Conservation (phyloP, 2,888 invertebrate genomes). For the Limenitis camilla region DNA sequence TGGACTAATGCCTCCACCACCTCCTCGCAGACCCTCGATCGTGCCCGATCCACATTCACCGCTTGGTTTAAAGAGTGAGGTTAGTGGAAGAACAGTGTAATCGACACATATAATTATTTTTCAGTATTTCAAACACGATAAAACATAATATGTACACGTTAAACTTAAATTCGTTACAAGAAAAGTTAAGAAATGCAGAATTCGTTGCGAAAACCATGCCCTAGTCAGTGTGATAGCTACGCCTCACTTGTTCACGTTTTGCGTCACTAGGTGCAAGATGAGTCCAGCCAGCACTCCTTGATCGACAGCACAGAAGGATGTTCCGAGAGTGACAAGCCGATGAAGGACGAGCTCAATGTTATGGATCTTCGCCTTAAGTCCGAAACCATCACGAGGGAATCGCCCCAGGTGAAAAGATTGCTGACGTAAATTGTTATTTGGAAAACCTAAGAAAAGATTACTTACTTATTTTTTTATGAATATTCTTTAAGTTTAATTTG, state of each 20-base stretch:
- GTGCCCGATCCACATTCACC: slow-evolving; percentile 74
- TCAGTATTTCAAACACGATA: too few relatives aligned
- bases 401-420: slow-evolving; percentile 37
- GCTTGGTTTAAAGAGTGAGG: slow-evolving; percentile 75
- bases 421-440: neutral
- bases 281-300: slow-evolving; percentile 80
- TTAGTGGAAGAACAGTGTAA: slow-evolving; percentile 20
- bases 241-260: too few relatives aligned
- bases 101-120: too few relatives aligned
- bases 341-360: slow-evolving; percentile 67
- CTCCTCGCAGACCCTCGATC: slow-evolving; percentile 77
- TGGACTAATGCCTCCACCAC: slow-evolving; percentile 82
- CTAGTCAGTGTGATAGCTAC: too few relatives aligned
- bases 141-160: too few relatives aligned
- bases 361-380: slow-evolving; percentile 82
- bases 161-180: too few relatives aligned
- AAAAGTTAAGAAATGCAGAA: too few relatives aligned
- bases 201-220: too few relatives aligned
- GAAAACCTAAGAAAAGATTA: neutral
- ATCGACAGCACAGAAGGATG: slow-evolving; percentile 48
- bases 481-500: too few relatives aligned
- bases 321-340: slow-evolving; percentile 37
- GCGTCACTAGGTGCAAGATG: slow-evolving; percentile 76
- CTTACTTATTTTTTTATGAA: neutral
- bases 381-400: slow-evolving; percentile 57